A percentile compares a stretch with the other conserved stretches of the same genome.
Evolutionary conservation across 2,113 vertebrate genomes (phyloP).

Genomic region (Sakesphorus luctuosus): DNA sequence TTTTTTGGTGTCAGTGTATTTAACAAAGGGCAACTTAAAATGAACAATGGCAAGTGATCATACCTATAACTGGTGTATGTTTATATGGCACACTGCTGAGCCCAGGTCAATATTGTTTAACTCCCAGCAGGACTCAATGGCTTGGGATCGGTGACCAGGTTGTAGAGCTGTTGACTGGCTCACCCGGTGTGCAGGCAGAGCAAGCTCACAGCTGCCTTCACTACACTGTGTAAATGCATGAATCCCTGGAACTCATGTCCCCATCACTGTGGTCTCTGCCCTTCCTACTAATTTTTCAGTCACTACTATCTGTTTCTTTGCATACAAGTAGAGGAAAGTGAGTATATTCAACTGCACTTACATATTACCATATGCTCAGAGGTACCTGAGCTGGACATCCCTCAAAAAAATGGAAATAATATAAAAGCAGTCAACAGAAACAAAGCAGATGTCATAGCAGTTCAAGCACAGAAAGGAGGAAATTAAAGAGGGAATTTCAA

Average conservation of each 20-base stretch:
- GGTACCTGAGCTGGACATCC: neutral
- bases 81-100: neutral
- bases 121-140: neutral
- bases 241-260: neutral
- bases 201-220: neutral
- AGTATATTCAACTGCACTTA: neutral
- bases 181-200: neutral
- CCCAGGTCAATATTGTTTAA: neutral
- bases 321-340: neutral
- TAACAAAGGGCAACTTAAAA: neutral
- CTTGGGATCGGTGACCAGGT: neutral
- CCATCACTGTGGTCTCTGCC: neutral
- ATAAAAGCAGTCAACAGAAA: neutral
- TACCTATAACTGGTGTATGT: neutral
- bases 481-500: neutral
- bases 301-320: neutral
- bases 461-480: neutral
- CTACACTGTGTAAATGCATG: rapidly evolving
- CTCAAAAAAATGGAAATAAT: neutral
- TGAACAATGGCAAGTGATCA: neutral
- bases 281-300: neutral
- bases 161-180: neutral
- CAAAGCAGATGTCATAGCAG: neutral
- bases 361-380: neutral
- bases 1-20: neutral